These are phyloP conservation scores for Cheilosia vernalis DNA, from an alignment of 2,888 invertebrate genomes.

Conservation along the genomic window DNA sequence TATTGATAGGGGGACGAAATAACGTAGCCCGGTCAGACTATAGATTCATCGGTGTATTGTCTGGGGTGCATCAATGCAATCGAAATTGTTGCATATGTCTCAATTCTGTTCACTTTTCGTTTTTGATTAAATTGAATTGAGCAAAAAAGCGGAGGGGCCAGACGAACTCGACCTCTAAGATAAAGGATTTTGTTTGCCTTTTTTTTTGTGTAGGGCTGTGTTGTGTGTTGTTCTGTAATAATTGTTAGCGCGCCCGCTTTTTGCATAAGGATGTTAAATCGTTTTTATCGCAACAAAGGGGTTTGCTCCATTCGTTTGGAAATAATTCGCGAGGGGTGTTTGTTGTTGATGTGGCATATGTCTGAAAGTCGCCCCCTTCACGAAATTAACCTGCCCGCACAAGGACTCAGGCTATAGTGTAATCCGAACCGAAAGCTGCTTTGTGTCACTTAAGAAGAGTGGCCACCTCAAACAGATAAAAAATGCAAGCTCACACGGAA, in stretches of 20 bases:
- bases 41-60: not conserved
- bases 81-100: conserved; percentile 70
- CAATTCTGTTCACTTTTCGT: conserved; percentile 65
- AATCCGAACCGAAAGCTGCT: conserved; percentile 22
- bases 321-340: conserved; percentile 41
- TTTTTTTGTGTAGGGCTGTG: not conserved
- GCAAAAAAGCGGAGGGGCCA: conserved; percentile 8
- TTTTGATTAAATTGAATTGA: conserved; percentile 69
- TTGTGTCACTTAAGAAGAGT: conserved; percentile 11
- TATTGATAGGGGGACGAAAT: conserved; percentile 42
- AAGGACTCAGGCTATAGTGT: not conserved
- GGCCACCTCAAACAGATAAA: conserved; percentile 2
- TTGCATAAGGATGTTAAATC: conserved; percentile 9
- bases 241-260: conserved; percentile 28
- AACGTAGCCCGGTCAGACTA: conserved; percentile 11
- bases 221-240: conserved; percentile 35
- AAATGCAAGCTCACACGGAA: conserved; percentile 27
- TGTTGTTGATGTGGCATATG: conserved; percentile 44
- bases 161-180: not conserved
- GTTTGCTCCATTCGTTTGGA: conserved; percentile 65
- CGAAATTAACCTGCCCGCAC: not conserved
- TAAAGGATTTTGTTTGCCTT: conserved; percentile 1
- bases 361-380: conserved; percentile 2
- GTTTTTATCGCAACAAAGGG: conserved; percentile 32
- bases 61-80: conserved; percentile 37